Base-by-base conservation (phyloP, 2,797 vertebrate species). In the Enteromius thamalakanensis region DNA sequence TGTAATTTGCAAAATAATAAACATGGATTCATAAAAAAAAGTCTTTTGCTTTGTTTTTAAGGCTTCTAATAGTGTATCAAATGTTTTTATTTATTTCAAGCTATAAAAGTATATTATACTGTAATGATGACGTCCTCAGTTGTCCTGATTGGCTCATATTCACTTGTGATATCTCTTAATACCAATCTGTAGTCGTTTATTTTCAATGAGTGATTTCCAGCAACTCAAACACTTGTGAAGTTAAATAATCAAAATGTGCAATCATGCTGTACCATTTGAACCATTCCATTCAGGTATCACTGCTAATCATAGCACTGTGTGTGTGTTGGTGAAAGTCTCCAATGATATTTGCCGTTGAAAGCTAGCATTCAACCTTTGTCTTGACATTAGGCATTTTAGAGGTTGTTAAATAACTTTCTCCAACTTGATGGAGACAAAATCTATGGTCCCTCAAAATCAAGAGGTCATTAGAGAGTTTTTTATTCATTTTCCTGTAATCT, bases 1-100 rank as follows among this genome's bases (percentile, higher is more conserved):
- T 51, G 60, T n/a, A 47, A 10, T 14, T 11, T 69, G 32, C 9
- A 12, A 79, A 53, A 79, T 15, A 79, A 37, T 68, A 79, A 53
- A 79, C 32, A 68, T 6, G 47, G 7, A 40, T 53, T 53, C 53
- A 40, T 1, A 68, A 17, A 55, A 69, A 17, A 68, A 69, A 68
- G 0, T 2, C 9, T 37, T 55, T 11, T 14, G 14, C 29, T 40
- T 58, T 29, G 10, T 55, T 42, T 42, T 6, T 1, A 6, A 51
- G 5, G 11, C 5, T 51, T 72, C 2, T 3, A 29, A 62, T 62
- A 29, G 26, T 14, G 29, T 29, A 29, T 62, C 12, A 62, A 29
- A 6, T 15, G 23, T 15, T 4, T 29, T 40, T 4, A 9, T 45
- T 42, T 14, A 10, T 76, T 77, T 60, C 23, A 14, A 60, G 14